A percentile compares a stretch with the other conserved stretches of the same genome.
These are phyloP conservation scores for Monomorium pharaonis DNA, from an alignment of 1,140 invertebrate genomes.

Conservation along the genomic window DNA sequence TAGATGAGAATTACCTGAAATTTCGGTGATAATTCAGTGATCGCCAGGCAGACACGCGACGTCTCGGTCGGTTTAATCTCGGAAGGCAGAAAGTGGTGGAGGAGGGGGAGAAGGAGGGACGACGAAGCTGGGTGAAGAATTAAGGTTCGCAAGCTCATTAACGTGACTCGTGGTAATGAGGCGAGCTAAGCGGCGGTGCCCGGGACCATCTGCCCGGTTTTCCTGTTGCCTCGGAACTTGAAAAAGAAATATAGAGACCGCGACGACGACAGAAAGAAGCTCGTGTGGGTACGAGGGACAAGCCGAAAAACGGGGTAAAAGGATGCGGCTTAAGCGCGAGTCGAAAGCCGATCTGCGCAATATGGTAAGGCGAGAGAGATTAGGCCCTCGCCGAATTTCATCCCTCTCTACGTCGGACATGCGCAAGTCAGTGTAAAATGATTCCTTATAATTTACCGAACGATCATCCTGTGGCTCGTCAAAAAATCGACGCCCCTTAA, in stretches of 20 bases:
- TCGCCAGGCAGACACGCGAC: slow-evolving; percentile 29
- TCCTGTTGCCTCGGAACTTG: slow-evolving; percentile 25
- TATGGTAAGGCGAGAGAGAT: slow-evolving; percentile 49
- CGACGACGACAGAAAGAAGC: slow-evolving; percentile 35
- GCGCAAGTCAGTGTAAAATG: slow-evolving; percentile 25
- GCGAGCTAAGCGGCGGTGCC: slow-evolving; percentile 64
- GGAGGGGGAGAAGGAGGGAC: slow-evolving; percentile 4
- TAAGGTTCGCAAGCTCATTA: slow-evolving; percentile 74
- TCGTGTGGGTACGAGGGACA: neutral
- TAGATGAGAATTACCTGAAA: neutral
- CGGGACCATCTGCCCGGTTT: slow-evolving; percentile 70
- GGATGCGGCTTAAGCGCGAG: slow-evolving; percentile 28
- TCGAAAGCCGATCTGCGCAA: slow-evolving; percentile 47
- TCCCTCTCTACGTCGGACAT: slow-evolving; percentile 24
- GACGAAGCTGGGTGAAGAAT: slow-evolving; percentile 61
- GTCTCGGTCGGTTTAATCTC: slow-evolving; percentile 55
- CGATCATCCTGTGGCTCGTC: slow-evolving; percentile 29
- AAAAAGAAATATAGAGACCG: slow-evolving; percentile 10
- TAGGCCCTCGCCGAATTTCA: slow-evolving; percentile 21
- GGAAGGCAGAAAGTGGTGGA: neutral
- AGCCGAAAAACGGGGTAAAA: slow-evolving; percentile 12
- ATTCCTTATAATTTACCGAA: slow-evolving; percentile 42
- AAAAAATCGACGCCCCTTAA: slow-evolving; percentile 26
- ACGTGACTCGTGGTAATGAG: slow-evolving; percentile 71
- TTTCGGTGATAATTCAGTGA: slow-evolving; percentile 22